A percentile compares a stretch with the other conserved stretches of the same genome.
Conservation (phyloP, 1,140 invertebrate species). For the Hycleus cichorii region DNA sequence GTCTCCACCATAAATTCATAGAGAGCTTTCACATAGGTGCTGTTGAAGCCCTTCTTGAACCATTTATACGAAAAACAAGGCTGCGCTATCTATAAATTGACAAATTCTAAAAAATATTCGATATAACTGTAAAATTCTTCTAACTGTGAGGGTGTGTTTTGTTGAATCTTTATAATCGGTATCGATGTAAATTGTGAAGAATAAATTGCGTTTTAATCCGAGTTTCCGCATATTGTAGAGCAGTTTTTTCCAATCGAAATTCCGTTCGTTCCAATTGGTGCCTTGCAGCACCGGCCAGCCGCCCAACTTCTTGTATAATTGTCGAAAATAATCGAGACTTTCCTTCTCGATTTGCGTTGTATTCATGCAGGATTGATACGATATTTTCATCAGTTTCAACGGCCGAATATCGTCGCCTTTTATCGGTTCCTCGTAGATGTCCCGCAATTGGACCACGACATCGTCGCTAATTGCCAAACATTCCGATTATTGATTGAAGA, state of each 20-base stretch:
- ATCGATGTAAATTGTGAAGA: slow-evolving; percentile 82
- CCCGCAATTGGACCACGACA: slow-evolving; percentile 68
- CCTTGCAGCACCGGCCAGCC: slow-evolving; percentile 86
- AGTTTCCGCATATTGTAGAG: slow-evolving; percentile 69
- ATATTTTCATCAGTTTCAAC: slow-evolving; percentile 65
- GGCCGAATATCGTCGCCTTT: slow-evolving; percentile 58
- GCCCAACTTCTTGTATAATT: slow-evolving; percentile 68
- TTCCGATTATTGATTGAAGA: too few species aligned
- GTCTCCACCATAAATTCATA: slow-evolving; percentile 82
- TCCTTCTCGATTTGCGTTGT: slow-evolving; percentile 65
- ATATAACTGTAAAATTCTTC: slow-evolving; percentile 27
- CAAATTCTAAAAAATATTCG: slow-evolving; percentile 1
- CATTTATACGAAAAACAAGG: slow-evolving; percentile 92
- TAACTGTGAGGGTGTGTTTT: slow-evolving; percentile 76
- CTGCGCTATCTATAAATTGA: slow-evolving; percentile 43
- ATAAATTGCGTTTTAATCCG: slow-evolving; percentile 84
- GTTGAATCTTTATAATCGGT: slow-evolving; percentile 89
- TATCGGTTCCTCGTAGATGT: slow-evolving; percentile 63
- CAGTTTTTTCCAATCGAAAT: slow-evolving; percentile 65
- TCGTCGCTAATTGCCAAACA: slow-evolving; percentile 50
- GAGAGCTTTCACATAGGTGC: slow-evolving; percentile 72
- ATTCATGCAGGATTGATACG: slow-evolving; percentile 81
- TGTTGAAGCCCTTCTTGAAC: slow-evolving; percentile 71
- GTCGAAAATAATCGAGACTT: slow-evolving; percentile 61
- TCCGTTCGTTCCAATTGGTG: slow-evolving; percentile 60